These are phyloP conservation scores for Andrena fulva DNA, from an alignment of 2,888 invertebrate species.

Conservation along the genomic window DNA sequence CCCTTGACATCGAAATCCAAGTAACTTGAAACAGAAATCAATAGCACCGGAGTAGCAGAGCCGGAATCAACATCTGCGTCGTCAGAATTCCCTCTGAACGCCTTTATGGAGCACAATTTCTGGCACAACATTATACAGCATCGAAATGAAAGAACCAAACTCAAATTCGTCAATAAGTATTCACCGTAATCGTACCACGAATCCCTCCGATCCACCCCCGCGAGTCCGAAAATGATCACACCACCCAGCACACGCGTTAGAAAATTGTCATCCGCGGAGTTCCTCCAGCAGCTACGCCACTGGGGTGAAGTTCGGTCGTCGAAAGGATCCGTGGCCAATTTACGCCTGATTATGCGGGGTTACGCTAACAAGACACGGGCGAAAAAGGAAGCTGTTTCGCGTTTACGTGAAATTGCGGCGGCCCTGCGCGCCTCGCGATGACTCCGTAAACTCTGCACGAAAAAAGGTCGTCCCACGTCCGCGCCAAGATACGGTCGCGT, in stretches of 20 bases:
- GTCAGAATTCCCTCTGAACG: too few species aligned
- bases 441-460: slow-evolving; percentile 62
- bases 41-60: too few species aligned
- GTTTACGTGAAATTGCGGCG: slow-evolving; percentile 64
- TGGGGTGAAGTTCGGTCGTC: slow-evolving; percentile 10
- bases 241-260: not conserved
- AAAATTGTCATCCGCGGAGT: not conserved
- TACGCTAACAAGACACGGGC: slow-evolving; percentile 70
- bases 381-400: slow-evolving; percentile 44
- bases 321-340: slow-evolving; percentile 60
- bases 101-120: too few species aligned
- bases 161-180: too few species aligned
- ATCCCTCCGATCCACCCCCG: not conserved
- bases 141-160: too few species aligned
- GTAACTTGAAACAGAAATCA: too few species aligned
- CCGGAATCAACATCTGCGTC: too few species aligned
- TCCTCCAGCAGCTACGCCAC: slow-evolving; percentile 21
- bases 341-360: slow-evolving; percentile 72
- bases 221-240: not conserved
- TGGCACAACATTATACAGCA: too few species aligned
- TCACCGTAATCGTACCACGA: not conserved
- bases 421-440: slow-evolving; percentile 40
- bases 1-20: too few species aligned
- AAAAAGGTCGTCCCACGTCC: slow-evolving; percentile 44
- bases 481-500: slow-evolving; percentile 55